A percentile compares a stretch with the other conserved stretches of the same genome.
phyloP scores from a whole-genome alignment of 2,113 vertebrate genomes.

The cat (Felis catus) region F.catus_Fca126_mat1.0 CM031411.1:37368001-37368500 shows the following conservation, averaged over 20 bases:
- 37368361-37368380: neutral
- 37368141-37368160: no score
- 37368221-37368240: no score
- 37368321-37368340: neutral
- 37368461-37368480: neutral
- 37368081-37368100: no score
- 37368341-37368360: neutral
- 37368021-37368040: slow-evolving; percentile 1
- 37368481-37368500: neutral
- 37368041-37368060: neutral
- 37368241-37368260: no score
- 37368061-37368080: no score
- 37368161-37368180: no score
- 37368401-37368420: neutral
- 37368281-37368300: slow-evolving; percentile 51
- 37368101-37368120: no score
- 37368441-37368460: neutral
- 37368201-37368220: no score
- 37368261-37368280: neutral
- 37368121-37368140: no score
- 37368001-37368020: neutral
- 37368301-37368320: slow-evolving; percentile 5
- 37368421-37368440: slow-evolving; percentile 12
- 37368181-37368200: no score
- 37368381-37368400: slow-evolving; percentile 30